A percentile compares a stretch with the other conserved stretches of the same genome.
These are phyloP conservation scores for Ataeniobius toweri DNA, from an alignment of 2,797 vertebrate genomes.

Conservation along the genomic window DNA sequence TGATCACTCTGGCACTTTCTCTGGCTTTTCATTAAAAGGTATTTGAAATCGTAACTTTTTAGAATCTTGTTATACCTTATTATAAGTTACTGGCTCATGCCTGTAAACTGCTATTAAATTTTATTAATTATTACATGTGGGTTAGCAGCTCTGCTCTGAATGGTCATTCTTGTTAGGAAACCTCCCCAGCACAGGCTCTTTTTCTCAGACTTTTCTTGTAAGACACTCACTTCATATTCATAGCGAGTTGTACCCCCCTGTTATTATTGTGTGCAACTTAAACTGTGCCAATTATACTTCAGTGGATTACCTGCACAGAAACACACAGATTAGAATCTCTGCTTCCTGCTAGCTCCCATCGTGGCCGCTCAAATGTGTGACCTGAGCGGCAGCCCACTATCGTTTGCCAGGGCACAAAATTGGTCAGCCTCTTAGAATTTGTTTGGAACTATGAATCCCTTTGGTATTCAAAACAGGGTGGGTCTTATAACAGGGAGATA, in stretches of 20 bases:
- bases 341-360: constrained; percentile 35
- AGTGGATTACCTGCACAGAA: constrained; percentile 82
- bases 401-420: constrained; percentile 54
- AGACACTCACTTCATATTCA: constrained; percentile 81
- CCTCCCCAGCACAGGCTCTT: constrained; percentile 75
- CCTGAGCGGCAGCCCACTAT: constrained; percentile 50
- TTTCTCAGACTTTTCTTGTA: constrained; percentile 79
- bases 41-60: background rate
- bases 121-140: background rate
- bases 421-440: constrained; percentile 68
- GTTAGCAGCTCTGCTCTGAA: constrained; percentile 65
- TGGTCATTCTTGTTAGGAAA: constrained; percentile 75
- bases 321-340: constrained; percentile 72
- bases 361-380: constrained; percentile 61
- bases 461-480: constrained; percentile 76
- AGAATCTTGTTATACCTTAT: background rate
- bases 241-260: constrained; percentile 70
- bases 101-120: background rate
- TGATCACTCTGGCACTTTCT: background rate
- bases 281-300: constrained; percentile 84
- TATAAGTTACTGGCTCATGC: background rate
- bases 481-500: constrained; percentile 67
- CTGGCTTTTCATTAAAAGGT: background rate
- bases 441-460: constrained; percentile 72
- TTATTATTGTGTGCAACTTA: constrained; percentile 75